Evolutionary conservation across 2,113 vertebrate genomes (phyloP).

Genomic region (Agapornis roseicollis): DNA sequence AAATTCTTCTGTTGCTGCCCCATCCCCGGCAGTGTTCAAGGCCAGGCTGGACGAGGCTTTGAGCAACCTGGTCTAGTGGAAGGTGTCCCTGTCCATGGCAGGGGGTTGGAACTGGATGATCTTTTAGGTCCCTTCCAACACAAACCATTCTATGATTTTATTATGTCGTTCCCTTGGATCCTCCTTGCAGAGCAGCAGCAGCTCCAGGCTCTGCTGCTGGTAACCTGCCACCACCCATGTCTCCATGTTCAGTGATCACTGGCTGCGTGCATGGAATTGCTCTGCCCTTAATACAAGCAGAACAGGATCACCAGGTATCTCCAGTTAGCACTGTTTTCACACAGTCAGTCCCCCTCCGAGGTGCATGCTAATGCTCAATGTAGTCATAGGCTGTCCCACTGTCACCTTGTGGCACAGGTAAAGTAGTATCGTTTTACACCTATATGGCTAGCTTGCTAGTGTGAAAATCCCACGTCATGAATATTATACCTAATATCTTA

Average conservation of each 20-base stretch:
- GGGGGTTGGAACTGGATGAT: not conserved
- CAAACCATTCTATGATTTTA: not conserved
- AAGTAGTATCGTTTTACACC: not conserved
- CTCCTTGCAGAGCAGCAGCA: not conserved
- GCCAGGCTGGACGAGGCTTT: not conserved
- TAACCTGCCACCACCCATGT: fast-evolving
- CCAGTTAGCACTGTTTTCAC: not conserved
- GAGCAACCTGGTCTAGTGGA: not conserved
- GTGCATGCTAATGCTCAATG: fast-evolving
- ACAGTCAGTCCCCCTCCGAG: no score
- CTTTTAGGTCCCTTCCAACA: not conserved
- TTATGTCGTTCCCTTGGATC: not conserved
- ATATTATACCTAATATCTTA: not conserved
- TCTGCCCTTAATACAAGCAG: not conserved
- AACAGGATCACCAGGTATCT: not conserved
- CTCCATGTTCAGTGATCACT: fast-evolving
- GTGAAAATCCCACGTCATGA: not conserved
- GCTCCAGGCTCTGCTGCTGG: not conserved
- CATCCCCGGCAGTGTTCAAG: not conserved
- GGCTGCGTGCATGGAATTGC: fast-evolving
- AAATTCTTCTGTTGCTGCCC: not conserved
- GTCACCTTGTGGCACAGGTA: not conserved
- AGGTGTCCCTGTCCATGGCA: not conserved
- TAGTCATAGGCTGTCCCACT: not conserved
- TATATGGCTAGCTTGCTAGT: not conserved